These are phyloP conservation scores for Pygoscelis antarcticus DNA, from an alignment of 2,113 vertebrate species.

Conservation along the genomic window DNA sequence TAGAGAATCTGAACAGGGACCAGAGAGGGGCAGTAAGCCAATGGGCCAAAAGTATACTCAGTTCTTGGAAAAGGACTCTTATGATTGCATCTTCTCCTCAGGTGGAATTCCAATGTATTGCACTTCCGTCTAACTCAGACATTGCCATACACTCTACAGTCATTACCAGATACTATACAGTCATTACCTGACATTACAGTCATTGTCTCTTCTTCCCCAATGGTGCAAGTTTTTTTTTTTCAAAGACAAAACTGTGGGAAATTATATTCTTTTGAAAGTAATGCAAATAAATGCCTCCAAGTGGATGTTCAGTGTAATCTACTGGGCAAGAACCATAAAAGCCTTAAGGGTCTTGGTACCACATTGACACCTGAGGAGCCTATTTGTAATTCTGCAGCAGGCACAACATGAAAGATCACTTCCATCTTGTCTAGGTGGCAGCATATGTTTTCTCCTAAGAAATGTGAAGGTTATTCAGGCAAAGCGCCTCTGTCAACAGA, in stretches of 20 bases:
- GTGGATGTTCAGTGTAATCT: background rate
- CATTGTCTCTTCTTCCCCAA: background rate
- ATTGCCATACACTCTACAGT: background rate
- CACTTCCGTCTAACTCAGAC: background rate
- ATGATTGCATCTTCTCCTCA: background rate
- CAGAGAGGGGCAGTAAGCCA: background rate
- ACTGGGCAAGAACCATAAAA: background rate
- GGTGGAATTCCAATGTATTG: background rate
- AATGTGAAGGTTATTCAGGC: conserved; percentile 48
- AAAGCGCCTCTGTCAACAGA: conserved; percentile 50
- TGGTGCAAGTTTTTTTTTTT: background rate
- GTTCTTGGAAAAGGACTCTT: background rate
- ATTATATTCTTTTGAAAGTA: background rate
- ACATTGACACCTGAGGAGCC: background rate
- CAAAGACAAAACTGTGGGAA: background rate
- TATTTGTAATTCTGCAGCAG: conserved; percentile 29
- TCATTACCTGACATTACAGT: background rate
- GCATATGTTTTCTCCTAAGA: conserved; percentile 45
- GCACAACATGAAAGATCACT: background rate
- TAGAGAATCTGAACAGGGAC: background rate
- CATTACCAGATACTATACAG: background rate
- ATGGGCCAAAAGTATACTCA: background rate
- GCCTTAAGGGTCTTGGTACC: background rate
- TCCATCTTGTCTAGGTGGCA: conserved; percentile 27
- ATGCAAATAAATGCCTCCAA: background rate